Conservation (phyloP, 1,140 invertebrate species). For the Teleopsis dalmanni region DNA sequence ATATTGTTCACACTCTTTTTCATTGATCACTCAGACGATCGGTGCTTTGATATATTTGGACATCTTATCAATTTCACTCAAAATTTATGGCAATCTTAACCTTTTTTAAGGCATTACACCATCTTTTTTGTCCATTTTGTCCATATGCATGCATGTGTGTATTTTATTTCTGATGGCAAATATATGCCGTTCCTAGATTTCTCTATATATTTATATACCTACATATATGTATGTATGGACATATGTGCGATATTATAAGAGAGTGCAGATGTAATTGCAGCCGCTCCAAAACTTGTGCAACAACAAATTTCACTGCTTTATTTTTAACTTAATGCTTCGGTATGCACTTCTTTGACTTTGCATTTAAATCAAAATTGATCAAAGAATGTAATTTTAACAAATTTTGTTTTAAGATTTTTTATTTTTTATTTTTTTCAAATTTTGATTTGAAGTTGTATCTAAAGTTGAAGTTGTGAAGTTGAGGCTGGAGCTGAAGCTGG, state of each 20-base stretch:
- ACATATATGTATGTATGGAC: not conserved
- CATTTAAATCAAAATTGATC: too few species aligned
- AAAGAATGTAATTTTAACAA: too few species aligned
- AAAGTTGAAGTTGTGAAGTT: too few species aligned
- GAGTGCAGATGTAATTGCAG: not conserved
- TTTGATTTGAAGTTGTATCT: too few species aligned
- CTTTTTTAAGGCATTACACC: not conserved
- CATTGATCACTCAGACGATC: constrained; percentile 15
- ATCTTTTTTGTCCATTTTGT: not conserved
- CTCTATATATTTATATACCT: not conserved
- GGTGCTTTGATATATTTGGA: constrained; percentile 15
- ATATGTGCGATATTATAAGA: not conserved
- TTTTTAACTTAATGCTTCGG: too few species aligned
- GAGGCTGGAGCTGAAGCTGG: too few species aligned
- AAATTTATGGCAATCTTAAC: constrained; percentile 15
- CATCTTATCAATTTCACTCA: constrained; percentile 16
- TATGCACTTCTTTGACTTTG: too few species aligned
- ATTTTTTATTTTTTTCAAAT: too few species aligned
- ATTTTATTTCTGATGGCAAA: not conserved
- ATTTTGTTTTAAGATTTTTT: too few species aligned
- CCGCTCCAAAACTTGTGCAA: not conserved
- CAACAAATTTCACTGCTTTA: not conserved
- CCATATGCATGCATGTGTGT: not conserved
- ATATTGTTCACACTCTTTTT: constrained; percentile 9
- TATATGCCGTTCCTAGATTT: too few species aligned